phyloP scores from a whole-genome alignment of 2,113 vertebrate genomes.

The Scartelaos histophorus region DNA sequence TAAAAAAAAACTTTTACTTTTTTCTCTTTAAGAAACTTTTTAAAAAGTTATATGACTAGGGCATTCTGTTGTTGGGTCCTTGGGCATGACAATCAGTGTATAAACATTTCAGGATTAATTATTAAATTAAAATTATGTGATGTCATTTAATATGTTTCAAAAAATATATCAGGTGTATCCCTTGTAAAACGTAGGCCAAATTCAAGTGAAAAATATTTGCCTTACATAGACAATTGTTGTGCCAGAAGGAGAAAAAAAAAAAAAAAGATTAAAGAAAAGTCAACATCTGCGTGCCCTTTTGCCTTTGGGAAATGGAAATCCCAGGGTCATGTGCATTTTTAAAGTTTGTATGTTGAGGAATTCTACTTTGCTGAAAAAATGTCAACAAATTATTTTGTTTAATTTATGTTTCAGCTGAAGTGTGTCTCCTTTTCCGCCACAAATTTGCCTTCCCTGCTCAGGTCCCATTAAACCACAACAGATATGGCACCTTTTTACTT shows the following conservation, averaged over 20 bases:
- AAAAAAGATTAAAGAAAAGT: background rate
- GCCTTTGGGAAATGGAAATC: background rate
- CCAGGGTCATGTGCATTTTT: background rate
- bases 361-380: background rate
- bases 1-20: too few relatives aligned
- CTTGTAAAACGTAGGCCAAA: too few relatives aligned
- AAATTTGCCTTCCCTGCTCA: slow-evolving; percentile 10
- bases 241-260: background rate
- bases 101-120: background rate
- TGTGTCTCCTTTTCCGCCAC: background rate
- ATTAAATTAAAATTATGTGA: background rate
- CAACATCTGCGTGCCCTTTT: background rate
- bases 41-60: too few relatives aligned
- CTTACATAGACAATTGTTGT: background rate
- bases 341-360: slow-evolving; percentile 2
- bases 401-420: background rate
- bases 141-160: background rate
- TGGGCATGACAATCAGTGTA: background rate
- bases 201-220: too few relatives aligned
- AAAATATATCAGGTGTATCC: too few relatives aligned
- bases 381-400: background rate
- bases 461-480: slow-evolving; percentile 24
- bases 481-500: slow-evolving; percentile 16
- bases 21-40: too few relatives aligned
- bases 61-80: too few relatives aligned